Evolutionary conservation across 2,888 invertebrate genomes (phyloP).

Genomic region (Microplitis manilae): DNA sequence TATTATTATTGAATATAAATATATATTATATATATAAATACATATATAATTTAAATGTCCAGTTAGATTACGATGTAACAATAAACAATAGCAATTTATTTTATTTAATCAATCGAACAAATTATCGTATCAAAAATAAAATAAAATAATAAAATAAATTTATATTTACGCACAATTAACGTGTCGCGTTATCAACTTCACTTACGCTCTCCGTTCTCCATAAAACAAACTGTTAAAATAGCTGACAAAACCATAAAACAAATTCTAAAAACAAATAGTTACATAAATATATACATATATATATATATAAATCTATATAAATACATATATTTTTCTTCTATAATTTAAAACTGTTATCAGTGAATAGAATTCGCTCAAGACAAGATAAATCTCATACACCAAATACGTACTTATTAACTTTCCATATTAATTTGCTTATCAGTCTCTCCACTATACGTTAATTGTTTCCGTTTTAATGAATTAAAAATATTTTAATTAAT

Average conservation of each 20-base stretch:
- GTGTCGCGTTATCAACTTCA: slow-evolving; percentile 37
- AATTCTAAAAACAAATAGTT: slow-evolving; percentile 7
- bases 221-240: background rate
- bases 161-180: slow-evolving; percentile 27
- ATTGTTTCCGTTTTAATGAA: slow-evolving; percentile 2
- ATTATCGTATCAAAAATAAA: background rate
- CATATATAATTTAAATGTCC: slow-evolving; percentile 13
- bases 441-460: background rate
- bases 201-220: slow-evolving; percentile 1
- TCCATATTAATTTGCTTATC: slow-evolving; percentile 16
- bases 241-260: background rate
- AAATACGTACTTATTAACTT: slow-evolving; percentile 40
- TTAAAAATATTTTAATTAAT: background rate
- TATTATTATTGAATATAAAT: slow-evolving; percentile 16
- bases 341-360: slow-evolving; percentile 13
- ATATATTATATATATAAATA: slow-evolving; percentile 10
- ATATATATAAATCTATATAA: slow-evolving; percentile 25
- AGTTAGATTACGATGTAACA: background rate
- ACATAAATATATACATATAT: slow-evolving; percentile 15
- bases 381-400: slow-evolving; percentile 17
- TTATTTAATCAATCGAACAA: background rate
- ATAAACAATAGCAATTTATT: background rate
- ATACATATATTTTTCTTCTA: slow-evolving; percentile 22
- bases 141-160: background rate
- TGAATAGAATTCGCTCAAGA: slow-evolving; percentile 6